Base-by-base conservation (phyloP, 1,140 invertebrate genomes). In the Drosophila malerkotliana region DNA sequence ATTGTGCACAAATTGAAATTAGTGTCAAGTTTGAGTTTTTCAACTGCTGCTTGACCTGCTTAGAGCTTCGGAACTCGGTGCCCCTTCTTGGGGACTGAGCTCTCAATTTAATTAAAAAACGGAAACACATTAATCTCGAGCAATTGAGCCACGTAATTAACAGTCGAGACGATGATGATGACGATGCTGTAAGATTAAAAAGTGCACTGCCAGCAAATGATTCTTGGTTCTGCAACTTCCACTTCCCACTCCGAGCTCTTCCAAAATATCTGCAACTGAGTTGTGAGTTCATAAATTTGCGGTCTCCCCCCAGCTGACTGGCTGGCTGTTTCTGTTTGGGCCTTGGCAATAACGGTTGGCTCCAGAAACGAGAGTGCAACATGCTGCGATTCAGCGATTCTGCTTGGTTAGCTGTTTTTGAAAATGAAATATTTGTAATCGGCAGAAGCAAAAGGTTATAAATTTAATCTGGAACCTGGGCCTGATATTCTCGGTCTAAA, bases 81-180 rank as follows among this genome's bases (percentile, higher is more conserved):
- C 30, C 34, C 34, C 26, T 28, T 28, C 49, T 24, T 15, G 4
- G 41, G 73, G 24, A 21, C 79, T 32, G 26, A 61, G 39, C 47
- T 64, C 41, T 54, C 37, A 48, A 59, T 75, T 78, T 71, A 83
- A 83, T 83, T 78, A 72, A 71, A 71, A 67, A 67, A 64, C 79
- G 79, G 79, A 83, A 83, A 83, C 69, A 71, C 58, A 78, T 83
- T 83, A 75, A 82, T 78, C 78, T 75, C 49, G 47, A 63, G 81
- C 79, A 82, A 83, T 83, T 78, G 63, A 82, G 74, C 56, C 69
- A 75, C 63, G 71, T 77, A 77, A 82, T 82, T 82, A 77, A 75
- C 48, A 26, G 34, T 26, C 44, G 59, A 45, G 34, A 37, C 10
- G 34, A 52, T 63, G 58, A 52, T 63, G 58, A 68, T 44, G 63